phyloP scores from a whole-genome alignment of 64 coral and sea anemone genomes.

The Porites lutea region DNA sequence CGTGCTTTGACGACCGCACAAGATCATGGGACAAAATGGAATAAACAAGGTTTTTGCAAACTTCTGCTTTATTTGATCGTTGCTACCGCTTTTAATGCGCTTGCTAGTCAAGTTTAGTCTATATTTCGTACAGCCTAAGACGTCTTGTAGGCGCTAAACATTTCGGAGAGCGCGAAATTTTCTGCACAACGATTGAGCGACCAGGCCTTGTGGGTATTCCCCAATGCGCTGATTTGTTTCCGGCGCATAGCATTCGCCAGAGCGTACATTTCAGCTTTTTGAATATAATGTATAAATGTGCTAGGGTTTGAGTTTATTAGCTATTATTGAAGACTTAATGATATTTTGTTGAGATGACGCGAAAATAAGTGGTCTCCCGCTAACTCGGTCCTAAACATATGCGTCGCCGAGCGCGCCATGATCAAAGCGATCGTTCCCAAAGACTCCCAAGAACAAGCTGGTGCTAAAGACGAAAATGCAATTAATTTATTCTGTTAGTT shows the following conservation, averaged over 20 bases:
- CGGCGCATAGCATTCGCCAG: neutral
- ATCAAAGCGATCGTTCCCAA: too few relatives aligned
- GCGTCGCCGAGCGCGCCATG: too few relatives aligned
- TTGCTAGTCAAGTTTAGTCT: neutral
- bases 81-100: neutral
- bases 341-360: neutral
- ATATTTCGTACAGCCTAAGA: neutral
- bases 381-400: neutral
- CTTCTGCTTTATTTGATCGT: neutral
- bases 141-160: neutral
- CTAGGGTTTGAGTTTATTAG: too few relatives aligned
- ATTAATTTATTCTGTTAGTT: too few relatives aligned
- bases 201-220: constrained; percentile 57
- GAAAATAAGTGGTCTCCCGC: neutral
- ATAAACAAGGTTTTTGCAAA: constrained; percentile 17
- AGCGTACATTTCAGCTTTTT: too few relatives aligned
- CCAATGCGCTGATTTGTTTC: neutral
- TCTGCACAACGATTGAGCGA: neutral
- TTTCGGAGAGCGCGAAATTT: neutral
- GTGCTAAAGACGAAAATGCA: too few relatives aligned
- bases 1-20: constrained; percentile 61
- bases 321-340: too few relatives aligned
- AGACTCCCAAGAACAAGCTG: too few relatives aligned
- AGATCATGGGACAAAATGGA: constrained; percentile 68
- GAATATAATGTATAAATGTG: too few relatives aligned